Percentiles rank a stretch among this genome's conserved stretches.
Conservation (phyloP, 2,888 invertebrate genomes). For the Papilio protenor region DNA sequence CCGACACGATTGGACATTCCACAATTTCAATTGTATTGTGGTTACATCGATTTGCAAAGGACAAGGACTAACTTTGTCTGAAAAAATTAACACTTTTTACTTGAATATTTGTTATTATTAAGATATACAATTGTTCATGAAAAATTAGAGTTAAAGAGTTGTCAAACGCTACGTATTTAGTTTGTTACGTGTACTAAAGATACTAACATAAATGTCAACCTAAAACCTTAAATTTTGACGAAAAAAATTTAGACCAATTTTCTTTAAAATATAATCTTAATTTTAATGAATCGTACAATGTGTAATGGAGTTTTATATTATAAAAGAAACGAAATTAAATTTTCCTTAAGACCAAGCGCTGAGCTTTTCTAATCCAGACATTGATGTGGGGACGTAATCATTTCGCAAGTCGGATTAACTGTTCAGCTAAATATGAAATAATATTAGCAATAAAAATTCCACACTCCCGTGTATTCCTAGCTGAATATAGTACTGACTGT, state of each 20-base stretch:
- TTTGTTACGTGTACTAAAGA: too few species aligned
- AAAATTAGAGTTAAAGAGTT: not conserved
- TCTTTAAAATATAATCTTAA: not conserved
- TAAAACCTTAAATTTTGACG: too few species aligned
- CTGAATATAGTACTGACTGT: conserved; percentile 12
- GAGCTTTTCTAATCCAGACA: conserved; percentile 28
- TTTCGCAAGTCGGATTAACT: conserved; percentile 36
- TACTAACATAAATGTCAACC: not conserved
- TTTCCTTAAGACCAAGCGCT: conserved; percentile 8
- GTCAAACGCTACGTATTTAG: too few species aligned
- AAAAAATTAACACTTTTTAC: not conserved
- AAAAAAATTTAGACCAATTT: not conserved
- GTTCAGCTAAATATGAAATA: conserved; percentile 43
- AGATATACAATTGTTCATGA: not conserved
- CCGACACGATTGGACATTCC: not conserved
- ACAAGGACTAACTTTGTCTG: not conserved
- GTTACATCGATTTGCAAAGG: not conserved
- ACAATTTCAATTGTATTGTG: conserved; percentile 4
- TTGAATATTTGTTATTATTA: not conserved
- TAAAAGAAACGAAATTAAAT: conserved; percentile 20
- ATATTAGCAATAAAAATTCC: conserved; percentile 39
- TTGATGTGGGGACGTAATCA: conserved; percentile 35
- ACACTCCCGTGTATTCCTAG: not conserved
- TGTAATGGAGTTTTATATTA: not conserved
- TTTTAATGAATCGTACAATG: not conserved